phyloP scores from a whole-genome alignment of 2,888 invertebrate genomes.

The Megamerina dolium region DNA sequence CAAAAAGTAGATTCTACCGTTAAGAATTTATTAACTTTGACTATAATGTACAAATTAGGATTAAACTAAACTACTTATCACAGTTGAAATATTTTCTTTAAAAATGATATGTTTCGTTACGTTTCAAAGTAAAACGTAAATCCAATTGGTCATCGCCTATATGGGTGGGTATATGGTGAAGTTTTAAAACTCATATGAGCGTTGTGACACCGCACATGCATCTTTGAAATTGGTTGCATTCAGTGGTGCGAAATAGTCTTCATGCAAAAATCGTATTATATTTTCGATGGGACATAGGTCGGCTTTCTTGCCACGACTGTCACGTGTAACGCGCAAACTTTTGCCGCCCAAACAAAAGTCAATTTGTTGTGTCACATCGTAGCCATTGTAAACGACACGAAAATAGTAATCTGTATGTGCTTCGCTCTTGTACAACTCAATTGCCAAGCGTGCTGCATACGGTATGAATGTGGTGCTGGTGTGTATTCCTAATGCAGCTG shows the following conservation, averaged over 20 bases:
- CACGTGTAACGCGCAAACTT: constrained; percentile 53
- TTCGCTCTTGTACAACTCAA: constrained; percentile 79
- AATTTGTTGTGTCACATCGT: constrained; percentile 74
- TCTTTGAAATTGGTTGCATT: constrained; percentile 87
- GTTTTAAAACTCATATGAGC: constrained; percentile 42
- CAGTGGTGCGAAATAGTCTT: constrained; percentile 75
- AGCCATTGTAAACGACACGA: constrained; percentile 77
- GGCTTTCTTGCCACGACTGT: constrained; percentile 51
- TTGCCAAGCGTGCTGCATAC: constrained; percentile 80
- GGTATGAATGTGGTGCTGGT: constrained; percentile 59
- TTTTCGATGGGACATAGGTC: constrained; percentile 80
- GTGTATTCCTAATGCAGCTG: constrained; percentile 67
- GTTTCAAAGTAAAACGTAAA: no score
- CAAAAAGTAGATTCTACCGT: no score
- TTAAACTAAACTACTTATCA: no score
- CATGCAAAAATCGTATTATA: constrained; percentile 80
- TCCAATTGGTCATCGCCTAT: no score
- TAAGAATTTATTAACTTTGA: no score
- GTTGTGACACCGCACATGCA: constrained; percentile 58
- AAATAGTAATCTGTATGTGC: constrained; percentile 65
- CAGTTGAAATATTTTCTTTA: no score
- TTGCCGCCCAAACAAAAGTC: constrained; percentile 68
- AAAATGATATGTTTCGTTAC: no score
- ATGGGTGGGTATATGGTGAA: no score
- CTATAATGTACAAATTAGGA: no score